Base-by-base conservation (phyloP, 1,140 invertebrate genomes). In the Macrobrachium rosenbergii region DNA sequence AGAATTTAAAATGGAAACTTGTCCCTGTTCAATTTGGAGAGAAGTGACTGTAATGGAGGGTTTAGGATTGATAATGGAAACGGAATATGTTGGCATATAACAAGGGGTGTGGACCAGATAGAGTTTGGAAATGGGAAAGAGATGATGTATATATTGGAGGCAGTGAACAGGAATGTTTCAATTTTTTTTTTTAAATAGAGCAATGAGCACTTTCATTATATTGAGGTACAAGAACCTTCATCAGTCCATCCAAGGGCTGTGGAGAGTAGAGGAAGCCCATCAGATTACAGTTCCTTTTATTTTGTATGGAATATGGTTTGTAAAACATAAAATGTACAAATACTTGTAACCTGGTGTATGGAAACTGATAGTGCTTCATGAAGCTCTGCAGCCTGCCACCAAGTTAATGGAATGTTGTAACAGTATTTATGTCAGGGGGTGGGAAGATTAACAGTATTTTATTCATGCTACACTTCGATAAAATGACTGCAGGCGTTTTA, bases 321-420 rank as follows among this genome's bases (percentile, higher is more conserved):
- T 73, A 79, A 75, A 52, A 23, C 23, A 63, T 76, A 37, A 77
- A 77, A 75, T 81, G 84, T 87, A 87, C 84, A 87, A 87, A 87
- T 87, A 87, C 52, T 52, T 52, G 52, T 52, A 52, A 52, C 52
- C 52, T 52, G 52, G 52, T 52, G 52, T 52, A 10, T 52, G 52
- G 52, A 52, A 52, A 52, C 12, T 52, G 52, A 52, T 52, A 52
- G 52, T 52, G 52, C 52, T 52, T 52, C 52, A 52, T 52, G 52
- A 52, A 52, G 52, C 52, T 52, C 52, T 52, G 78, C 78, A 82
- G 72, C 78, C 84, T 87, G 78, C 84, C 58, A 64, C 67, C 79
- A 17, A 10, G 12, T 75, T 73, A 23, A 59, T 52, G 52, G 52
- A 52, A 52, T 52, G 52, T 52, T 52, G 52, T 52, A 52, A 52